phyloP scores from a whole-genome alignment of 2,888 invertebrate species.

The Sthenelais limicola region DNA sequence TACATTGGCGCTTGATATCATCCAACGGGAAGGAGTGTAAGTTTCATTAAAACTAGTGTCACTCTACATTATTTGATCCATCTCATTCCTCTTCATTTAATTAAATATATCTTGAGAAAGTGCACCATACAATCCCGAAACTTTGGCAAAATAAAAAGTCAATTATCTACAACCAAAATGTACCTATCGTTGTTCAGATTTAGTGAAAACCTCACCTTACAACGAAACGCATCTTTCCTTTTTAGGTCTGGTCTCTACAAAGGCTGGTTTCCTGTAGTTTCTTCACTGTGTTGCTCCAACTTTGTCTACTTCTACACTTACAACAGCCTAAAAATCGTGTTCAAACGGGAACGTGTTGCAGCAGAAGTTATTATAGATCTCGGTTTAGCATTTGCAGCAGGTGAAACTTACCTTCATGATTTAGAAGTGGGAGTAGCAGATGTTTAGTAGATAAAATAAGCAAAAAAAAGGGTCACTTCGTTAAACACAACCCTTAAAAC shows the following conservation, averaged over 20 bases:
- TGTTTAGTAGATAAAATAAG: neutral
- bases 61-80: neutral
- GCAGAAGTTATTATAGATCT: conserved; percentile 14
- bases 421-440: neutral
- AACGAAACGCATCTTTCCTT: too few species aligned
- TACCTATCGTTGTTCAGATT: neutral
- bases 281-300: conserved; percentile 89
- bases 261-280: conserved; percentile 86
- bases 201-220: neutral
- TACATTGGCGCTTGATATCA: conserved; percentile 78
- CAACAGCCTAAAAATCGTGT: conserved; percentile 82
- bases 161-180: neutral
- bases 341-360: neutral
- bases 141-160: too few species aligned
- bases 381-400: conserved; percentile 23
- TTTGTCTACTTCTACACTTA: conserved; percentile 96
- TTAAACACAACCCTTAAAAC: neutral
- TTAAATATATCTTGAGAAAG: too few species aligned
- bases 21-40: conserved; percentile 80
- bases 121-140: too few species aligned
- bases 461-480: neutral
- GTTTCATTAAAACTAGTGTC: conserved; percentile 63
- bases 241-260: conserved; percentile 77
- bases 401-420: neutral
- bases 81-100: too few species aligned